A percentile compares a stretch with the other conserved stretches of the same genome.
Evolutionary conservation across 92 coral and sea anemone genomes (phyloP).

Genomic region (Umimayanthus kanabou): DNA sequence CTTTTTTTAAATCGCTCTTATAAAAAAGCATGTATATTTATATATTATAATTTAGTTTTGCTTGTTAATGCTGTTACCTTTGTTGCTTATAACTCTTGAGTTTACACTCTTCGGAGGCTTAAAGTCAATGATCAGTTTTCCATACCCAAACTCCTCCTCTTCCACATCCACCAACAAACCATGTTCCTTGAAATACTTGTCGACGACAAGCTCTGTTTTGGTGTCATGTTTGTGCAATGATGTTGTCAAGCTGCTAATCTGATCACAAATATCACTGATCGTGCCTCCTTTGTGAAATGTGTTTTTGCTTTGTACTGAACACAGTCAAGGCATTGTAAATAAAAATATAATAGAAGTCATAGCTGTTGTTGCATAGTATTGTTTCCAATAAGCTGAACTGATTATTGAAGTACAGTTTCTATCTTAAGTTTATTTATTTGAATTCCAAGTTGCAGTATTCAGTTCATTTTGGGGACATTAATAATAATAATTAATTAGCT

Average conservation of each 20-base stretch:
- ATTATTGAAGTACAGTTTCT: background rate
- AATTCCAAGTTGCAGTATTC: too few relatives aligned
- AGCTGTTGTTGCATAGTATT: too few relatives aligned
- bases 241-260: slow-evolving; percentile 74
- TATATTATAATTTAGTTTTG: too few relatives aligned
- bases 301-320: slow-evolving; percentile 21
- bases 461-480: too few relatives aligned
- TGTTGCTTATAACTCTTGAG: slow-evolving; percentile 60
- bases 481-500: too few relatives aligned
- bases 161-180: slow-evolving; percentile 71
- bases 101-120: slow-evolving; percentile 73
- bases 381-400: background rate
- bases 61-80: slow-evolving; percentile 42
- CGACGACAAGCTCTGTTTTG: slow-evolving; percentile 85
- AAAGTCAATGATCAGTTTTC: slow-evolving; percentile 87
- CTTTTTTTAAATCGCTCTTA: too few relatives aligned
- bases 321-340: slow-evolving; percentile 12
- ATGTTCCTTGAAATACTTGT: slow-evolving; percentile 79
- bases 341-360: background rate
- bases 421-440: too few relatives aligned
- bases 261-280: slow-evolving; percentile 80
- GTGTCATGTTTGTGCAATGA: slow-evolving; percentile 64
- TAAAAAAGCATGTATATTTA: too few relatives aligned
- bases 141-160: slow-evolving; percentile 92
- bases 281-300: slow-evolving; percentile 86